A percentile compares a stretch with the other conserved stretches of the same genome.
Evolutionary conservation across 2,113 vertebrate genomes (phyloP).

Genomic region (Pavo muticus): DNA sequence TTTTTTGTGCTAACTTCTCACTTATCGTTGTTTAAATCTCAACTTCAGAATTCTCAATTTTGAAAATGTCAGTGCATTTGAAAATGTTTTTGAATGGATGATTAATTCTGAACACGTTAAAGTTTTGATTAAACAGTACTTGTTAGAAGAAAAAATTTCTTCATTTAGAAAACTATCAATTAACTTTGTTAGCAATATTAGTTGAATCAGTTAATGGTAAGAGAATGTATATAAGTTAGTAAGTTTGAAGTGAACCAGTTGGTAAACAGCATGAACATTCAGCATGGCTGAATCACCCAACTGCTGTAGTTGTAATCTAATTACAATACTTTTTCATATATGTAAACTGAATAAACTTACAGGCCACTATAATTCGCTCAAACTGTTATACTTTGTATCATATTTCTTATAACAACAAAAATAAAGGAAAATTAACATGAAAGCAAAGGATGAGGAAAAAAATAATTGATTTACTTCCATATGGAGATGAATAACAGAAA

Average conservation of each 20-base stretch:
- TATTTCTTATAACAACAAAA: neutral
- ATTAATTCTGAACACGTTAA: neutral
- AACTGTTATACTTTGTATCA: neutral
- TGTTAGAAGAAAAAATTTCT: neutral
- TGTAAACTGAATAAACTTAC: neutral
- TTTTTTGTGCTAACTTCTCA: neutral
- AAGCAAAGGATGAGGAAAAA: neutral
- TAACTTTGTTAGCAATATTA: neutral
- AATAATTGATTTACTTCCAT: conserved; percentile 7
- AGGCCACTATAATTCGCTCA: neutral
- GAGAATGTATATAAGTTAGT: neutral
- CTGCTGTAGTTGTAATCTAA: neutral
- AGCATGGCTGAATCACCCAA: neutral
- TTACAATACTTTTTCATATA: neutral
- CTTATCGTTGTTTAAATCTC: neutral
- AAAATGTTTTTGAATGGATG: neutral
- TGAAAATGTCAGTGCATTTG: neutral
- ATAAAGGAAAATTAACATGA: conserved; percentile 10
- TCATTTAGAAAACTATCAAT: fast-evolving
- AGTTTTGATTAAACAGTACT: neutral
- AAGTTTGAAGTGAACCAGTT: neutral
- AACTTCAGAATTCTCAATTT: neutral
- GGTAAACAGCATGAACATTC: neutral
- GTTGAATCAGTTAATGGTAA: neutral
- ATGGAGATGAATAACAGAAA: conserved; percentile 45